Evolutionary conservation across 1,140 invertebrate genomes (phyloP), one percentile per base, ranked within the genome.

Genomic region (Trichoplusia ni): DNA sequence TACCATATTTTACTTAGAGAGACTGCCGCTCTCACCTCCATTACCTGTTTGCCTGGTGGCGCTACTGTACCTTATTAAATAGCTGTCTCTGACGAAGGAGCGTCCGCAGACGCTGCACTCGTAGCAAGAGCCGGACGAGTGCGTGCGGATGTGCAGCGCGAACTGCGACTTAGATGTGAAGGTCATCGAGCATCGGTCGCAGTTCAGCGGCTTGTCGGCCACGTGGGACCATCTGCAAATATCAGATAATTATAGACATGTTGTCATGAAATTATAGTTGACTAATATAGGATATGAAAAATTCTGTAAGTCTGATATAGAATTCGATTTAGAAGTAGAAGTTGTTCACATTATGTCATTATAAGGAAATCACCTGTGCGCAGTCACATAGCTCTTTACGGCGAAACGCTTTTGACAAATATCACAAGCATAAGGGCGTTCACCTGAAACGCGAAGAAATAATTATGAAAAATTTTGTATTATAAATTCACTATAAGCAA

Each of bases 351-450:
- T n/a, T n/a, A n/a, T n/a, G n/a, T n/a, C n/a, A n/a, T n/a, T n/a
- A n/a, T n/a, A n/a, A n/a, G 9, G 8, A 19, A 65, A 63, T 70
- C 69, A 92, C 91, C 92, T 91, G 77, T 95, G 95, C 18, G 94
- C 94, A 35, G 94, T 94, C 38, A 95, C 93, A 73, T 95, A 95
- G 80, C 94, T 95, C 80, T 95, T 95, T 44, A 95, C 94, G 11
- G 95, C 94, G 82, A 95, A 95, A 71, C 93, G 91, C 84, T 95
- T 95, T 72, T 95, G 93, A 85, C 94, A 95, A 69, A 95, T 94
- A 86, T 95, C 94, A 90, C 94, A 95, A 53, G 93, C 92, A 68
- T 95, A 95, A 2, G 94, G 94, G 53, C 94, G 91, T 84, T 95
- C 94, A 71, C 91, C 91, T 91, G 75, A 29, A 67, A 60, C 21